These are phyloP conservation scores for Sceloporus tristichus DNA, from an alignment of 2,113 vertebrate genomes.

Conservation along the genomic window DNA sequence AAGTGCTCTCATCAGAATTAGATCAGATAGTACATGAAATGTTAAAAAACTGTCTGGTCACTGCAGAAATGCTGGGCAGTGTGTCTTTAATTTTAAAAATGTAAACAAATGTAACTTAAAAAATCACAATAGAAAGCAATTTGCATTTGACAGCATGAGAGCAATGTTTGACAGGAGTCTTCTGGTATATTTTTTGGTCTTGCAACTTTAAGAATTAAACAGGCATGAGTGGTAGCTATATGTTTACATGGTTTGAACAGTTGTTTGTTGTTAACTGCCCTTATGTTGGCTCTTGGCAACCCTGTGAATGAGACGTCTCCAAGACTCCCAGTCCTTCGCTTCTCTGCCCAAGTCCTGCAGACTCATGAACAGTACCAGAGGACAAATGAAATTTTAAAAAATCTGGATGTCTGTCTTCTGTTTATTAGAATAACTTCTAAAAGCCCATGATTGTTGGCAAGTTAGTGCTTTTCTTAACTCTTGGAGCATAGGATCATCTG, in stretches of 20 bases:
- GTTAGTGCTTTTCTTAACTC: background rate
- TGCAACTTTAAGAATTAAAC: background rate
- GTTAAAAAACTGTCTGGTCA: background rate
- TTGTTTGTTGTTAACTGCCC: no score
- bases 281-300: no score
- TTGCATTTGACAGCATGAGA: background rate
- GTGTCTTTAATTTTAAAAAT: background rate
- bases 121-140: background rate
- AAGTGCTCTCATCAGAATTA: background rate
- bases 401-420: background rate
- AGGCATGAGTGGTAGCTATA: background rate
- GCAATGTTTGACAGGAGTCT: background rate
- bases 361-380: background rate
- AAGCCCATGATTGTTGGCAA: no score
- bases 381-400: background rate
- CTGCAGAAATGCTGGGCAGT: background rate
- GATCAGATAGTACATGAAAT: background rate
- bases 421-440: background rate
- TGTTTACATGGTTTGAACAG: background rate
- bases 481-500: background rate
- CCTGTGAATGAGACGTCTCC: no score
- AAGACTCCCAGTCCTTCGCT: no score
- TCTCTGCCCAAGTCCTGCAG: no score
- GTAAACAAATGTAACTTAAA: conserved; percentile 7
- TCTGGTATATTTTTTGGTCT: background rate